Conservation (phyloP, 2,113 vertebrate species). For the Elachura formosa region DNA sequence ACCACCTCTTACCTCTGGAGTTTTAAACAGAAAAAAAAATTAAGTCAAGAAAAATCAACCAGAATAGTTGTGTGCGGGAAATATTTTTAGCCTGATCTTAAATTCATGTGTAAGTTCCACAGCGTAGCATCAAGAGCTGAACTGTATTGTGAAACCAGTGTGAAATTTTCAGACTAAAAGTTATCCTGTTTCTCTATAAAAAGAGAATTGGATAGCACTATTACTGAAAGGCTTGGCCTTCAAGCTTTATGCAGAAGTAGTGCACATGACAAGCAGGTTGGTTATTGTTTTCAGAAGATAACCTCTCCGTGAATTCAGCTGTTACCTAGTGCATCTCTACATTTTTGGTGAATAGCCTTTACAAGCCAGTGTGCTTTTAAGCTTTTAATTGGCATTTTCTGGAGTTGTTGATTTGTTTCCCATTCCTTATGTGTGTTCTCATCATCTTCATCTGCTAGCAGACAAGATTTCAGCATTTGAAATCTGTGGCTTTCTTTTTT, state of each 20-base stretch:
- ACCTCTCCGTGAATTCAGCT: not conserved
- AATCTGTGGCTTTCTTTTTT: not conserved
- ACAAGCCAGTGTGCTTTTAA: not conserved
- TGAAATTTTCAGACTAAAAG: not conserved
- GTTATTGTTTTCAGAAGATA: not conserved
- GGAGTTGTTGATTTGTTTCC: not conserved
- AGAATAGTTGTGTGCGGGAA: not conserved
- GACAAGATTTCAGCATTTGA: not conserved
- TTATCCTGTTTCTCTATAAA: not conserved
- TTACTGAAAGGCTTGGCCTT: not conserved
- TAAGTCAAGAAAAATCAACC: not conserved
- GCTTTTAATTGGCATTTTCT: not conserved
- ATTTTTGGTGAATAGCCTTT: not conserved
- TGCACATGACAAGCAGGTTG: not conserved
- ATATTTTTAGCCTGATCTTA: not conserved
- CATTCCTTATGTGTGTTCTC: not conserved
- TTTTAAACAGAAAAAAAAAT: not conserved
- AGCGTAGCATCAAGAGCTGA: not conserved
- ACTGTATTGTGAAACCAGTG: not conserved
- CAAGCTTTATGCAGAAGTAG: not conserved
- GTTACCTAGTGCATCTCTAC: not conserved
- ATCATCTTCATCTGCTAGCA: not conserved
- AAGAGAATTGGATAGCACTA: not conserved
- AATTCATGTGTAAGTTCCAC: not conserved
- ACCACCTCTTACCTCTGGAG: not conserved